Base-by-base conservation (phyloP, 2,113 vertebrate genomes). In the Mola mola region DNA sequence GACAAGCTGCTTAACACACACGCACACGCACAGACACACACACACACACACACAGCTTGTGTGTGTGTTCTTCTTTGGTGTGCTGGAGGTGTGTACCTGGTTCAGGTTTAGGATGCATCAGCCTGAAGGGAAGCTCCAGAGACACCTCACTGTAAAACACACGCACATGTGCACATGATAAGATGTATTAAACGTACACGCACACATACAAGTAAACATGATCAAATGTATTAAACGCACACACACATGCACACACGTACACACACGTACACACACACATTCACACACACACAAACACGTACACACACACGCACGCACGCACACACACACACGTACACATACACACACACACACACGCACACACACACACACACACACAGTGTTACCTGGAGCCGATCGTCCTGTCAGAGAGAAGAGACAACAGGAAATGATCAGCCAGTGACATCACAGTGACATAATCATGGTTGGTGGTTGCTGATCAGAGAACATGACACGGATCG, bases 71-170 rank as follows among this genome's bases (percentile, higher is more conserved):
- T 8, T 33, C 12, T 33, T 3, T 11, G 3, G n/a, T 38, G 37
- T 19, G 15, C 33, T 36, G 29, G 13, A 38, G n/a, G 13, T 9
- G 41, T 1, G n/a, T 48, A 92, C 90, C 88, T 86, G 75, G 20
- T 42, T 83, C 92, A 0, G 93, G 94, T 78, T 93, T 94, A 4
- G 94, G 93, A 50, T 98, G 92, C 96, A 98, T 98, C 74, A 98
- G 93, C 19, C 84, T 93, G 73, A 98, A 97, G 0, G 96, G 96
- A 33, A 97, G 82, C 87, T 98, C 96, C 9, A 95, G 89, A 40
- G 92, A 91, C 53, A 96, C 94, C 57, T 98, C 95, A 74, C 96
- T 98, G 73, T 26, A 68, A 82, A 8, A 70, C 33, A 66, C 11
- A 72, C 3, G 43, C 33, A 73, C 11, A 44, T 37, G n/a, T 26